Base-by-base conservation (phyloP, 2,113 vertebrate genomes). In the Campylomormyrus numenius region DNA sequence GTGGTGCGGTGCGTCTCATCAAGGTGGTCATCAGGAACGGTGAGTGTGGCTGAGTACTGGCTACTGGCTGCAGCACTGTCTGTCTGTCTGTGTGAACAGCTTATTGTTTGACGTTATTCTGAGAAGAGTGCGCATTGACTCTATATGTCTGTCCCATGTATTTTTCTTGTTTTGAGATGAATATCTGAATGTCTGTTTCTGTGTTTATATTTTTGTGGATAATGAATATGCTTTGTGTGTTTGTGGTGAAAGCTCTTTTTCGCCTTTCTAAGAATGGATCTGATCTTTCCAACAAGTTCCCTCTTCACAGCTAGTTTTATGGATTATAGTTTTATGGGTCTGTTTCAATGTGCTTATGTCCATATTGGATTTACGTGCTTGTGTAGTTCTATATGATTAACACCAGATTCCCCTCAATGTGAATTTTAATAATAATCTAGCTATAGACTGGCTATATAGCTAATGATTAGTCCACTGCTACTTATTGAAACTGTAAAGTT, bases 1-100 rank as follows among this genome's bases (percentile, higher is more conserved):
- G 96, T 31, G 98, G 98, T 92, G 96, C 96, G 0, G 91, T 98
- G 92, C 95, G 98, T 91, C 96, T 98, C 91, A 97, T 99, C 94
- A 99, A 99, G 96, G 97, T 99, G 46, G 10, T 98, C 94, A 99
- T 99, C 39, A 96, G 96, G 94, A 97, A 98, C 24, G 98, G 98
- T 99, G 96, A 98, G 96, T 94, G 90, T n/a, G 0, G 0, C 3
- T 46, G 46, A 19, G 35, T 58, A 0, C 17, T 46, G 80, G 42
- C 15, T 31, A 27, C 45, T 77, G 27, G 45, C 24, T n/a, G 19
- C 24, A 0, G 42, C 42, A 58, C 39, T 46, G 48, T 52, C 42
- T 50, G 48, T 52, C 42, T 50, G 45, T 85, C 46, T 35, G 85
- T 52, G 85, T 87, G 24, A 9, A 13, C 0, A 4, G 15, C 35